Percentiles rank a stretch among this genome's conserved stretches.
Evolutionary conservation across 2,113 vertebrate genomes (phyloP).

Genomic region (Rhynchopsitta pachyrhyncha): DNA sequence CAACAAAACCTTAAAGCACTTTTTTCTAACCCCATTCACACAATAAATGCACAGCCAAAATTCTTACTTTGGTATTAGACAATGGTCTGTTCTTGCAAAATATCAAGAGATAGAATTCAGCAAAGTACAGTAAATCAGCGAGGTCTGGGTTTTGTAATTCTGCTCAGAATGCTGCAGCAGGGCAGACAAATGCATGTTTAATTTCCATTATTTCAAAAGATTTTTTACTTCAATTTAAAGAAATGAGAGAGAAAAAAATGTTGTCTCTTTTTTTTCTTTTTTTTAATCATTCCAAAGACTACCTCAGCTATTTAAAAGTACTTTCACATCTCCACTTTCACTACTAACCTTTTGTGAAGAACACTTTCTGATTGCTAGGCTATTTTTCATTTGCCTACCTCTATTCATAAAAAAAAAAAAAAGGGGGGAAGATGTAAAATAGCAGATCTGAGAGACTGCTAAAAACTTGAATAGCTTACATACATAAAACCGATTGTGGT

Average conservation of each 20-base stretch:
- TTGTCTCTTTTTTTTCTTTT: background rate
- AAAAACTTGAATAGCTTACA: constrained; percentile 48
- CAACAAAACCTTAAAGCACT: constrained; percentile 25
- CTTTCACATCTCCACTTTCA: constrained; percentile 31
- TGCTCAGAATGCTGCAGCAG: background rate
- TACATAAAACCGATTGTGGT: constrained; percentile 17
- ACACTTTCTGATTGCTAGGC: constrained; percentile 58
- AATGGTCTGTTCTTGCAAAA: constrained; percentile 8
- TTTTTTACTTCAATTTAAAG: constrained; percentile 2
- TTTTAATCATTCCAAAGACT: background rate
- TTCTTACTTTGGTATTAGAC: background rate
- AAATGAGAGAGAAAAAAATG: background rate
- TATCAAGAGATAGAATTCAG: constrained; percentile 23
- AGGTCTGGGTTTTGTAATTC: background rate
- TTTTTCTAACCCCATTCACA: constrained; percentile 26
- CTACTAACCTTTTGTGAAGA: constrained; percentile 57
- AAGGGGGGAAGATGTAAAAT: constrained; percentile 8
- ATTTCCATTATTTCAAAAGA: constrained; percentile 9
- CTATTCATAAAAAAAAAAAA: constrained; percentile 46
- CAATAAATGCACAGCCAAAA: background rate
- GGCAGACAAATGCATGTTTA: constrained; percentile 18
- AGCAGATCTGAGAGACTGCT: constrained; percentile 47
- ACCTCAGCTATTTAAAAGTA: constrained; percentile 33
- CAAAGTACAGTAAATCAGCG: background rate
- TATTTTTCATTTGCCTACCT: constrained; percentile 61